A percentile compares a stretch with the other conserved stretches of the same genome.
Evolutionary conservation across 2,113 vertebrate species (phyloP).

Genomic region (Herpailurus yagouaroundi): DNA sequence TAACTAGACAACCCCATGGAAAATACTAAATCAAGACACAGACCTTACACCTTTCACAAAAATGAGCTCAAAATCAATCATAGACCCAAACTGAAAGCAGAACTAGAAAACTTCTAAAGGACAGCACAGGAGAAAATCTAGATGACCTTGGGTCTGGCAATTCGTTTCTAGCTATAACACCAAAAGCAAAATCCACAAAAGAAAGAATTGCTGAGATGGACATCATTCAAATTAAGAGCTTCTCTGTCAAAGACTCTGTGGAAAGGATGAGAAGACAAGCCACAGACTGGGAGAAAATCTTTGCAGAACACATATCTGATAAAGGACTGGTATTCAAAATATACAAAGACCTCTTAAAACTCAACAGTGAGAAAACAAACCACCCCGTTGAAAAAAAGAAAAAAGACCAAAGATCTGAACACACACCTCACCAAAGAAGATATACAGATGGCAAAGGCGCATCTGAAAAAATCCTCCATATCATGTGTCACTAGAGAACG

Average conservation of each 20-base stretch:
- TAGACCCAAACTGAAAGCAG: neutral
- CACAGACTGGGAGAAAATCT: neutral
- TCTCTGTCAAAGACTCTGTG: neutral
- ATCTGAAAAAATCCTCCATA: neutral
- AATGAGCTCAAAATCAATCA: neutral
- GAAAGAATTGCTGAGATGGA: neutral
- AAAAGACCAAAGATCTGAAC: neutral
- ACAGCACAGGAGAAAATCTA: neutral
- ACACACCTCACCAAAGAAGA: neutral
- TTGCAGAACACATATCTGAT: neutral
- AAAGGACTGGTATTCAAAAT: neutral
- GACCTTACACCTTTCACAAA: neutral
- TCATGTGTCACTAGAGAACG: neutral
- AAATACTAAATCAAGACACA: neutral
- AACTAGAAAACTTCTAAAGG: neutral
- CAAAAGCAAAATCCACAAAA: neutral
- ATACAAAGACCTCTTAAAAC: neutral
- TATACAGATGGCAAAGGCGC: neutral
- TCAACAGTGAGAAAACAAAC: neutral
- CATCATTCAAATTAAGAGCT: neutral
- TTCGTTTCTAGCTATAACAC: neutral
- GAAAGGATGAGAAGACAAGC: neutral
- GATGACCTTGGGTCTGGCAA: neutral
- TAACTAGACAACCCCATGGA: neutral
- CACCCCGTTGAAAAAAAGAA: neutral